phyloP scores from a whole-genome alignment of 1,140 invertebrate genomes.

The Scylla paramamosain region DNA sequence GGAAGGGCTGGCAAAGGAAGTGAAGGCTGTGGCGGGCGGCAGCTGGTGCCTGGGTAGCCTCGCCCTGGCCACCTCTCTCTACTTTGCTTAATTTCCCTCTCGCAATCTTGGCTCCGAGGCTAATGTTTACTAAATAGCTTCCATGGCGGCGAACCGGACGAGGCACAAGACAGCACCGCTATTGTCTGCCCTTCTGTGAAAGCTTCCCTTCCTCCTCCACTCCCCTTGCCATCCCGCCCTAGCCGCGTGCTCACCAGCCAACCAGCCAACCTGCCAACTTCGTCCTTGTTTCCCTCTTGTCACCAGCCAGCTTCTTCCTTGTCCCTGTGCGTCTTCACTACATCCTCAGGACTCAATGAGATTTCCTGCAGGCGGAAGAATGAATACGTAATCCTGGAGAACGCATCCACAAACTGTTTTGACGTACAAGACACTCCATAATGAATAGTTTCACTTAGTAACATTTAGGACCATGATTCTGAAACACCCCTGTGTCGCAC shows the following conservation, averaged over 20 bases:
- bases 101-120: neutral
- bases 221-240: neutral
- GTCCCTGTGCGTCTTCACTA: too few species aligned
- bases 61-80: neutral
- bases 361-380: neutral
- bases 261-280: too few species aligned
- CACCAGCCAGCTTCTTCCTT: too few species aligned
- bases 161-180: neutral
- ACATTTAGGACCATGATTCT: too few species aligned
- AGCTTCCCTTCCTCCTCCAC: neutral
- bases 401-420: neutral
- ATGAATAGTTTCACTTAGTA: too few species aligned
- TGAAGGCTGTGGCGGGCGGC: neutral
- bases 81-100: neutral
- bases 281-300: too few species aligned
- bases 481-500: too few species aligned
- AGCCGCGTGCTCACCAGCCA: neutral
- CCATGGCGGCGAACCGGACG: neutral
- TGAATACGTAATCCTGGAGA: neutral
- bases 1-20: neutral
- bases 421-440: neutral
- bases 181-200: neutral
- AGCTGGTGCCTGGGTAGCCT: neutral
- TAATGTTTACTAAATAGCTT: constrained; percentile 16
- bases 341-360: neutral